Evolutionary conservation across 2,888 invertebrate species (phyloP).

Genomic region (Rhamnusium bicolor): DNA sequence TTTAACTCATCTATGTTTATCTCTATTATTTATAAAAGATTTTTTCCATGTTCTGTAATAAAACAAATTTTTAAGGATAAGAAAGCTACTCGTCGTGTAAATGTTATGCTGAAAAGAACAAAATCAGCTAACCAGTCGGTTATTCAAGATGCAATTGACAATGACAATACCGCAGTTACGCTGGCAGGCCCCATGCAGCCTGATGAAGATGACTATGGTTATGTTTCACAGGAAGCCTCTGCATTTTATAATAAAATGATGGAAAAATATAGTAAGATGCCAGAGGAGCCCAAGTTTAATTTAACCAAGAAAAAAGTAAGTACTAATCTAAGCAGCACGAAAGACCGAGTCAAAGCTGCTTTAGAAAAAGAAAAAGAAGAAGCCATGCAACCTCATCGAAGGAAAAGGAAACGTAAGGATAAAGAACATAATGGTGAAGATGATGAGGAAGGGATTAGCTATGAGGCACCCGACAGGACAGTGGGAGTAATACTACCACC

Average conservation of each 20-base stretch:
- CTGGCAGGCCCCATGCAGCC: conserved; percentile 84
- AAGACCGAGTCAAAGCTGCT: conserved; percentile 85
- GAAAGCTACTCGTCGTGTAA: conserved; percentile 68
- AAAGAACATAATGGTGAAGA: conserved; percentile 55
- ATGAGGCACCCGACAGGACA: conserved; percentile 62
- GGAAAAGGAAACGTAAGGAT: conserved; percentile 73
- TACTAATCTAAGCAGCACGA: conserved; percentile 75
- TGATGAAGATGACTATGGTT: conserved; percentile 92
- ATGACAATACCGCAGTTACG: conserved; percentile 83
- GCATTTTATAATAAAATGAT: conserved; percentile 89
- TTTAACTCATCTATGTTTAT: too few species aligned
- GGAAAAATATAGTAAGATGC: conserved; percentile 84
- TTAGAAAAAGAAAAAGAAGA: conserved; percentile 82
- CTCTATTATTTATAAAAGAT: too few species aligned
- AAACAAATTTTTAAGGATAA: conserved; percentile 68
- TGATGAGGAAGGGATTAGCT: conserved; percentile 55
- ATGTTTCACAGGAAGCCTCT: conserved; percentile 85
- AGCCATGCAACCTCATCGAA: conserved; percentile 79
- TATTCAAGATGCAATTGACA: conserved; percentile 85
- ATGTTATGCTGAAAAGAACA: conserved; percentile 82
- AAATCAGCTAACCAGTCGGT: conserved; percentile 93
- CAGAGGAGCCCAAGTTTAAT: conserved; percentile 82
- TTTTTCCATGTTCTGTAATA: too few species aligned
- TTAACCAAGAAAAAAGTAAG: conserved; percentile 73
- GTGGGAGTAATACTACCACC: conserved; percentile 61